Evolutionary conservation across 2,797 vertebrate species (phyloP), one percentile per base, ranked within the genome.

Genomic region (Schizopygopsis pylzovi): DNA sequence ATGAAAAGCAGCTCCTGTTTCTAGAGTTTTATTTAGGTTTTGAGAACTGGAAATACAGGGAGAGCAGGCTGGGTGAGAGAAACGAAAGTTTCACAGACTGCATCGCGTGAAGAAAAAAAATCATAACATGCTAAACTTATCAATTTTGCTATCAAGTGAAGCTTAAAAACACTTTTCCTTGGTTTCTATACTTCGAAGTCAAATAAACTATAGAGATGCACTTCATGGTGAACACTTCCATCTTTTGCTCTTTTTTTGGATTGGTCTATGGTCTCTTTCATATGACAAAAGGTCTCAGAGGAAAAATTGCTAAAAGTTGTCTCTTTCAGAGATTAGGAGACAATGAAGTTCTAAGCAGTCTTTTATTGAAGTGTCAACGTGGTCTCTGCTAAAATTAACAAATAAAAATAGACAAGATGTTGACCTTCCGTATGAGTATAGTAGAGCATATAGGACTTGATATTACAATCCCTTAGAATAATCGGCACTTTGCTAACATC

Each of bases 41-140:
- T 15, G 18, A 25, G 5, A 72, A 72, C 76, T 47, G 77, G 52
- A 72, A 72, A 85, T 67, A 68, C 73, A 84, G 22, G 28, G 12
- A 80, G 54, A 85, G 13, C 65, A 2, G 63, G 47, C 11, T 68
- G 10, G 72, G 20, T 13, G 7, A 67, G 52, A 61, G 39, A 47
- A 22, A 70, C 20, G 1, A 20, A 45, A 4, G 33, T 10, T 59
- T 79, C 12, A 11, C 11, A 39, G 28, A 63, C 15, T 20, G 20
- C 22, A 41, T 7, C 13, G 1, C 28, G 47, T 1, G 15, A 2
- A 43, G 20, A 39, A 61, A 45, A 33, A 47, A 54, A 39, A 43
- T 25, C 43, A 65, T 4, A 79, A 43, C 39, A 65, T 18, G 3
- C 11, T 10, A 39, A 54, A n/a, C 25, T 4, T 65, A 16, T 49